A percentile compares a stretch with the other conserved stretches of the same genome.
phyloP scores from a whole-genome alignment of 2,113 vertebrate species.

The Odontesthes bonariensis region DNA sequence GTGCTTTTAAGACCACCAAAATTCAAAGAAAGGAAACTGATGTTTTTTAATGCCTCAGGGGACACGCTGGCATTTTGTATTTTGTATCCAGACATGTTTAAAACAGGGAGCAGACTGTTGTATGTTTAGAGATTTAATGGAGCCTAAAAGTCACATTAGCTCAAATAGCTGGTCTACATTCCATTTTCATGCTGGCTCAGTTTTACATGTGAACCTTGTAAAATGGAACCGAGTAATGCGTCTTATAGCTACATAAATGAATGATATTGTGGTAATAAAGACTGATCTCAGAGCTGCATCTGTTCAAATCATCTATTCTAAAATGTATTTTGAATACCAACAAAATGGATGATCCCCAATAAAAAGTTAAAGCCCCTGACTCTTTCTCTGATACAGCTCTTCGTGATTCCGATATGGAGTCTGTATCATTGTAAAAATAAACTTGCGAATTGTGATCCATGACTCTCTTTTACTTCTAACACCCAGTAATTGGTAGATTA shows the following conservation, averaged over 20 bases:
- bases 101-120: slow-evolving; percentile 1
- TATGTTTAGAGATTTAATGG: slow-evolving; percentile 3
- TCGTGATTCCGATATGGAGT: no score
- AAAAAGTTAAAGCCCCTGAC: no score
- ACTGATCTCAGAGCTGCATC: background rate
- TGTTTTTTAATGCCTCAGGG: slow-evolving; percentile 38
- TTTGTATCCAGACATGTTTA: slow-evolving; percentile 43
- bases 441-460: no score
- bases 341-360: no score
- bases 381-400: no score
- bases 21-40: slow-evolving; percentile 58
- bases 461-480: no score
- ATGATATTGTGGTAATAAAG: no score
- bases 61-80: slow-evolving; percentile 42
- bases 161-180: background rate
- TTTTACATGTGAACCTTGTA: slow-evolving; percentile 2
- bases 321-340: no score
- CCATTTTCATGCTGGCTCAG: background rate
- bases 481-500: no score
- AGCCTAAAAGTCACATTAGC: background rate
- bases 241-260: background rate
- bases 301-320: no score
- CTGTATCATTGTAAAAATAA: no score
- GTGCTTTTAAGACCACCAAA: slow-evolving; percentile 60
- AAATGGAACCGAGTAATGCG: background rate